Evolutionary conservation across 2,888 invertebrate genomes (phyloP), one percentile per base, ranked within the genome.

Genomic region (Himalopsyche tibetana): DNA sequence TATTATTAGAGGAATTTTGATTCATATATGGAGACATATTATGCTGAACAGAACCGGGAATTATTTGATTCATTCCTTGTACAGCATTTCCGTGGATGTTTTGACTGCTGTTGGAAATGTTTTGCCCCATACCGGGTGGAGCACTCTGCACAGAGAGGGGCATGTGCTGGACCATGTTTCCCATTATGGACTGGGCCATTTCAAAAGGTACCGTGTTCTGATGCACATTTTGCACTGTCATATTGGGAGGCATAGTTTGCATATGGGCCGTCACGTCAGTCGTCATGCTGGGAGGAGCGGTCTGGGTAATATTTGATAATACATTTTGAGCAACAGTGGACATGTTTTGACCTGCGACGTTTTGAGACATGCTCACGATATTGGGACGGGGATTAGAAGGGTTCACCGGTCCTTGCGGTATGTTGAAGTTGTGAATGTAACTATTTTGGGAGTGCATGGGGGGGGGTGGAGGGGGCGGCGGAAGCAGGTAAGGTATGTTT

Each of bases 401-500:
- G 36, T 81, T 85, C 17, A 42, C 80, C 56, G 74, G 85, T 11
- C 82, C 69, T 45, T 88, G 86, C 8, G 83, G 80, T 19, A 84
- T 11, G 51, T 86, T 86, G 81, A 85, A 87, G 51, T 87, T 42
- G 55, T 87, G 87, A 40, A 81, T 80, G 63, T 55, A 55, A 28
- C 80, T 79, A 36, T 83, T 83, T 51, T 87, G 85, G 5, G 84
- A 42, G 15, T 84, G 86, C 28, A 84, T 63, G 0, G 85, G 87
- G 0, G 87, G 87, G 0, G 87, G 87, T 17, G 86, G 87, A 4
- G 88, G 86, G 0, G 88, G 88, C 19, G 88, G 88, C 11, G 84
- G 83, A 8, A 88, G 84, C 45, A 86, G 85, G 83, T 87, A 88
- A 8, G 88, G 88, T 36, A 88, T 45, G 69, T 84, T 87, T n/a